Evolutionary conservation across 2,888 invertebrate species (phyloP).

Genomic region (Papilio gigon): DNA sequence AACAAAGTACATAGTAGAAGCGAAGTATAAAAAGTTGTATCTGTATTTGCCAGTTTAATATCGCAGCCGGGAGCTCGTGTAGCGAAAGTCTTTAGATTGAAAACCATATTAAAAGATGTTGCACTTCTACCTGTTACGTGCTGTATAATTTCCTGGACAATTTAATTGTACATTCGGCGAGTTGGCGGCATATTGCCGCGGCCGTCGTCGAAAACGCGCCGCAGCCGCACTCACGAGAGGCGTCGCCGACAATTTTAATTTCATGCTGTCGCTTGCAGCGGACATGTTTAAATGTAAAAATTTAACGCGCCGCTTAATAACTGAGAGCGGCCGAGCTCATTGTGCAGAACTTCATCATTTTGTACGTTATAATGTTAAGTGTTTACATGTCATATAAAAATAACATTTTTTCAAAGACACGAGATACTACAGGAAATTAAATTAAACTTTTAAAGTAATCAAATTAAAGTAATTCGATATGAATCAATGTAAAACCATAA

Average conservation of each 20-base stretch:
- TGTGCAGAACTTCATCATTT: neutral
- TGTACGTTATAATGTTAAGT: neutral
- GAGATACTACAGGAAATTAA: too few species aligned
- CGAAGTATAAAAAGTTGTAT: too few species aligned
- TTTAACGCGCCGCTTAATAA: constrained; percentile 16
- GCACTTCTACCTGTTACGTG: neutral
- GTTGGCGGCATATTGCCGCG: constrained; percentile 1
- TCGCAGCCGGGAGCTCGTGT: too few species aligned
- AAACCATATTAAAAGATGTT: too few species aligned
- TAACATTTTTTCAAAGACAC: too few species aligned
- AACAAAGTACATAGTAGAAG: too few species aligned
- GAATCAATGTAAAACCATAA: too few species aligned
- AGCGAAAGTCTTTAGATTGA: too few species aligned
- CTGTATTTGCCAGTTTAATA: too few species aligned
- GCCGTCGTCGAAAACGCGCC: neutral
- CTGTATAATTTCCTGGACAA: neutral
- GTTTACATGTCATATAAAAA: too few species aligned
- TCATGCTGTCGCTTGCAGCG: constrained; percentile 30
- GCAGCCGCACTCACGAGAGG: constrained; percentile 6
- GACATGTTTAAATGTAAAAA: constrained; percentile 23
- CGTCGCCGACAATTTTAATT: constrained; percentile 28
- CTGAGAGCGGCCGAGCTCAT: constrained; percentile 3
- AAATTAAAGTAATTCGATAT: too few species aligned
- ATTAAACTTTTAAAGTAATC: too few species aligned
- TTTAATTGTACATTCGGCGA: constrained; percentile 11